These are phyloP conservation scores for Drosophila setifemur DNA, from an alignment of 1,140 invertebrate genomes.

Conservation along the genomic window DNA sequence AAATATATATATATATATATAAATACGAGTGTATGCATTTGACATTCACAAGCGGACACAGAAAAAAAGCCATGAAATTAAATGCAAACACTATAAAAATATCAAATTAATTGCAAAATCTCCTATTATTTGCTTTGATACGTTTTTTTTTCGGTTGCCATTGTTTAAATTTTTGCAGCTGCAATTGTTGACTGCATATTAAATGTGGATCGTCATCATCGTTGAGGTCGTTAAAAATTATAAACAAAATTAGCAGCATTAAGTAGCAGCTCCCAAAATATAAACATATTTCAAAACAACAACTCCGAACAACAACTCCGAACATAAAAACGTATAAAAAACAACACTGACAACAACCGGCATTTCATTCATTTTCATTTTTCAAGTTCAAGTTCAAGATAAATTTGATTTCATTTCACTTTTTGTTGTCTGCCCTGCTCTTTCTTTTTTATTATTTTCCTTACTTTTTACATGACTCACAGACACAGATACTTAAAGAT, in stretches of 20 bases:
- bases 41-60: slow-evolving; percentile 4
- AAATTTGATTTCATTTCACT: slow-evolving; percentile 77
- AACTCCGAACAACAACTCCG: slow-evolving; percentile 6
- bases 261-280: background rate
- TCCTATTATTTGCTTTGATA: slow-evolving; percentile 5
- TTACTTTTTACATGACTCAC: slow-evolving; percentile 71
- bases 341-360: slow-evolving; percentile 34
- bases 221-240: background rate
- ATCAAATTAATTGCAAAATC: slow-evolving; percentile 15
- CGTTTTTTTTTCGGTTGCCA: background rate
- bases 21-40: slow-evolving; percentile 8
- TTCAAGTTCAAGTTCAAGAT: slow-evolving; percentile 81
- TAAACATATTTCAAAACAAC: background rate
- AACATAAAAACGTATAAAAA: background rate
- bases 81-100: slow-evolving; percentile 16
- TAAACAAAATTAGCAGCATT: background rate
- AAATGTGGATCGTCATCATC: background rate
- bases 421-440: slow-evolving; percentile 35
- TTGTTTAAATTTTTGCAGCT: slow-evolving; percentile 2
- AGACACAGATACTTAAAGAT: slow-evolving; percentile 28
- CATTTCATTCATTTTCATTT: slow-evolving; percentile 68
- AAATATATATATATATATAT: background rate
- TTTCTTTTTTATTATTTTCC: slow-evolving; percentile 65
- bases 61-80: slow-evolving; percentile 25
- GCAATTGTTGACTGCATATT: slow-evolving; percentile 5